These are phyloP conservation scores for Tenrec ecaudatus DNA, from an alignment of 2,113 vertebrate species.

Conservation along the genomic window DNA sequence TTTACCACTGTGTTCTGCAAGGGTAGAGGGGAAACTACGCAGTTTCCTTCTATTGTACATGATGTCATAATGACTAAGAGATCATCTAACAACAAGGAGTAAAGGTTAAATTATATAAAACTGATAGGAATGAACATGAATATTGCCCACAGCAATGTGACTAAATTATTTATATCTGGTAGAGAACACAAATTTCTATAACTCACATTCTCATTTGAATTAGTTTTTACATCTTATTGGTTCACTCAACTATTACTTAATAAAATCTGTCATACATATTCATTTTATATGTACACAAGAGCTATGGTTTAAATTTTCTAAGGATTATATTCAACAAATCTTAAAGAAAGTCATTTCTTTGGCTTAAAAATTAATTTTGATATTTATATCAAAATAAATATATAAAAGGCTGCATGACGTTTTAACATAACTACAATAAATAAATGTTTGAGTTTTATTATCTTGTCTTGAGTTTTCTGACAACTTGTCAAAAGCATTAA, in stretches of 20 bases:
- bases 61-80: background rate
- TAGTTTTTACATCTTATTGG: constrained; percentile 33
- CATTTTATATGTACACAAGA: constrained; percentile 33
- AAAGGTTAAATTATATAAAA: constrained; percentile 44
- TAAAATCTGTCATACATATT: constrained; percentile 36
- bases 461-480: constrained; percentile 53
- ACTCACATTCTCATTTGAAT: constrained; percentile 26
- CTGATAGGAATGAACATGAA: constrained; percentile 39
- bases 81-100: background rate
- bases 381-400: constrained; percentile 56
- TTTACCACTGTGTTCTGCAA: background rate
- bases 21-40: background rate
- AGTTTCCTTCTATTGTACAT: background rate
- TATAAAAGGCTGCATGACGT: background rate
- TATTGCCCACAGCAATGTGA: constrained; percentile 16
- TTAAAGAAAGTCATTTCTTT: constrained; percentile 39
- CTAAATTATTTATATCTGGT: constrained; percentile 42
- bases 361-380: constrained; percentile 54
- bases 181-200: constrained; percentile 32
- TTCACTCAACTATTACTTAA: constrained; percentile 49
- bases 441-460: constrained; percentile 36
- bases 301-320: constrained; percentile 48
- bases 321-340: constrained; percentile 47
- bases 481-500: constrained; percentile 40
- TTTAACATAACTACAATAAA: constrained; percentile 53